Base-by-base conservation (phyloP, 2,797 vertebrate genomes). In the Karalla daura region DNA sequence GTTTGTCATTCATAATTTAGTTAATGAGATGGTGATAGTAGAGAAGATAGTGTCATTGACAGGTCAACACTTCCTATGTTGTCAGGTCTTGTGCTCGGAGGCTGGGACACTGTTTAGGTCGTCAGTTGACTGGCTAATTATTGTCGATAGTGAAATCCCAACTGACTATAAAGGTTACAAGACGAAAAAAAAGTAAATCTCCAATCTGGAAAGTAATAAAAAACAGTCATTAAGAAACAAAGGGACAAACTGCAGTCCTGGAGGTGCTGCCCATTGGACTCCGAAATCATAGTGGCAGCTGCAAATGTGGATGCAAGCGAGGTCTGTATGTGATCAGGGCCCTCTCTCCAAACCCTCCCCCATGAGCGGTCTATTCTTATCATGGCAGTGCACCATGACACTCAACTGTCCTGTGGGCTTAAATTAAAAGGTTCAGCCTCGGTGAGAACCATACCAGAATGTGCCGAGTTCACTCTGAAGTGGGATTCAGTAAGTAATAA, bases 371-470 rank as follows among this genome's bases (percentile, higher is more conserved):
- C 43, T 28, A 18, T 49, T 51, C 35, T 46, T 50, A 27, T n/a
- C 35, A 13, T 20, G 36, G 49, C 30, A 24, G 54, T 25, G 30
- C 2, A 5, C 44, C 44, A 12, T 50, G 25, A 44, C 40, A 46
- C 41, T 54, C 18, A 44, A 14, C 36, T 3, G 54, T 76, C 59
- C 54, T 18, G 8, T 50, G 65, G 52, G 59, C 7, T 74, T 60
- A 52, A 68, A 69, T 74, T 14, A 78, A 59, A 41, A 53, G 15
- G 18, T 44, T 54, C 36, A 39, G 12, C 2, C 5, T 27, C 53
- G 5, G 36, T n/a, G 37, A 66, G 43, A 54, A 37, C 11, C 25
- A 15, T 24, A 10, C 35, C 39, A 35, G 27, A 27, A 59, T 27
- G 28, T 56, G 14, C 10, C 10, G 28, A 47, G 13, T 30, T 70